These are phyloP conservation scores for Tanypteryx hageni DNA, from an alignment of 2,888 invertebrate species.

Conservation along the genomic window DNA sequence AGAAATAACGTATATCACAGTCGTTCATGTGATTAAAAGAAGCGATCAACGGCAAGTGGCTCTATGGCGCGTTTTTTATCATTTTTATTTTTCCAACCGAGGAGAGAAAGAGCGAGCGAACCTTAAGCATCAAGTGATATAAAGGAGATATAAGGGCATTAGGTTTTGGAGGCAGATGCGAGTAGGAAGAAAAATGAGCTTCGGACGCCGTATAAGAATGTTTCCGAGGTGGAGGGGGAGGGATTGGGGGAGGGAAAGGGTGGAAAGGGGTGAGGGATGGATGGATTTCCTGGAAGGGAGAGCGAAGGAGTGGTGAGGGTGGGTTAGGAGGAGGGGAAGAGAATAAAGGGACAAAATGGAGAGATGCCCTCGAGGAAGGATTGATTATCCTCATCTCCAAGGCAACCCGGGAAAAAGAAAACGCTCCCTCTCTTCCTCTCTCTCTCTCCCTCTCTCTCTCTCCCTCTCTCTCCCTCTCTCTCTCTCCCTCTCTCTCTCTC, in stretches of 20 bases:
- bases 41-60: not conserved
- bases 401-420: not conserved
- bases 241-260: no score
- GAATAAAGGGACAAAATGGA: not conserved
- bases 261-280: no score
- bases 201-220: conserved; percentile 5
- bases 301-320: no score
- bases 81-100: not conserved
- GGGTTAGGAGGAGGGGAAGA: no score
- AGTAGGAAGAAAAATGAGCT: conserved; percentile 21
- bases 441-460: not conserved
- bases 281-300: no score
- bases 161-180: not conserved
- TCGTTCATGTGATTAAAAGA: not conserved
- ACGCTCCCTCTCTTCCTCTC: not conserved
- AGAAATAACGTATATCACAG: not conserved
- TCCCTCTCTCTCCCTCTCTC: not conserved
- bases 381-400: conserved; percentile 27
- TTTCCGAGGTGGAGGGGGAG: not conserved
- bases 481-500: not conserved
- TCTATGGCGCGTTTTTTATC: not conserved
- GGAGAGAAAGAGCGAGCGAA: not conserved
- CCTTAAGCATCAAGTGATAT: not conserved
- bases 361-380: conserved; percentile 20
- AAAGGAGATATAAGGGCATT: conserved; percentile 27